Conservation (phyloP, 1,140 invertebrate species). For the Teleopsis dalmanni region DNA sequence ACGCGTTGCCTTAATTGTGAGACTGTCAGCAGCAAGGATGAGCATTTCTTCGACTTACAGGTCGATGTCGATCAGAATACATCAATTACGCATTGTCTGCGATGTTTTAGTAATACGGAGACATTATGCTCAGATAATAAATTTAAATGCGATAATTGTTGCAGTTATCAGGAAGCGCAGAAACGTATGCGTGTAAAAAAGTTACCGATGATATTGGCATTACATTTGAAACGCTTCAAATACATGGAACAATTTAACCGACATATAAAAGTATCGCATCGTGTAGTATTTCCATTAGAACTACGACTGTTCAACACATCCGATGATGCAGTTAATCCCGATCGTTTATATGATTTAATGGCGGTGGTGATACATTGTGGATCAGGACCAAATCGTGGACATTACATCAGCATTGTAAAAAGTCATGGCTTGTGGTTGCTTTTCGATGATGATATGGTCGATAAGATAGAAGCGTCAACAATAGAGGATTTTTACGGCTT, state of each 20-base stretch:
- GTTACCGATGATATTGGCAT: constrained; percentile 91
- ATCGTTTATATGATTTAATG: constrained; percentile 95
- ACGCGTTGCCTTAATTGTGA: constrained; percentile 99
- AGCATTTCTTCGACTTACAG: constrained; percentile 98
- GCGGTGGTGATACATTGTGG: constrained; percentile 99
- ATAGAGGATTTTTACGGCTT: constrained; percentile 99
- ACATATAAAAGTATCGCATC: constrained; percentile 97
- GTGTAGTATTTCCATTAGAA: constrained; percentile 97
- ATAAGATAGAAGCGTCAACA: constrained; percentile 97
- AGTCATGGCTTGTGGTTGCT: constrained; percentile 98
- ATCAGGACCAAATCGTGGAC: constrained; percentile 95
- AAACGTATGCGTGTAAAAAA: constrained; percentile 98
- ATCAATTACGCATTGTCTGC: constrained; percentile 95
- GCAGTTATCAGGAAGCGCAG: constrained; percentile 97
- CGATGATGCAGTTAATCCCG: constrained; percentile 95
- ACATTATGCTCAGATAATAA: constrained; percentile 99
- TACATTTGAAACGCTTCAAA: constrained; percentile 98
- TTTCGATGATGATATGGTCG: constrained; percentile 99
- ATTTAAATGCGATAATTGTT: constrained; percentile 99
- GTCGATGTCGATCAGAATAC: constrained; percentile 99
- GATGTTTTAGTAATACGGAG: constrained; percentile 97
- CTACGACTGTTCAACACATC: constrained; percentile 97
- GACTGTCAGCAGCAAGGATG: constrained; percentile 98
- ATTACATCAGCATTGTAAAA: constrained; percentile 99
- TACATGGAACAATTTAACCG: constrained; percentile 98